These are phyloP conservation scores for Macaria notata DNA, from an alignment of 2,888 invertebrate species.

Conservation along the genomic window DNA sequence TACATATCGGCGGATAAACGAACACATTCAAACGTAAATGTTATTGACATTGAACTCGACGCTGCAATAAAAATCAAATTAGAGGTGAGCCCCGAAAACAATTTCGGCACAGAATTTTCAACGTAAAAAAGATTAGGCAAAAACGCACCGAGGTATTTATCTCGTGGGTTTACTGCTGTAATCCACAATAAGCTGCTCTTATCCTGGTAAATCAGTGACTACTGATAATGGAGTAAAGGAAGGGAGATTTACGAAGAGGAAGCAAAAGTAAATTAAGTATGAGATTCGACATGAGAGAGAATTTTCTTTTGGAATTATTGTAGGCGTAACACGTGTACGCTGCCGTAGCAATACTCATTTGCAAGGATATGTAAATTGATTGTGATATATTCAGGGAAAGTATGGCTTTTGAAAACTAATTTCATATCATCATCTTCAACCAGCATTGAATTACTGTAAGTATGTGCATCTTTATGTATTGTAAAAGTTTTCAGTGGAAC, in stretches of 20 bases:
- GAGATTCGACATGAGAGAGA: no score
- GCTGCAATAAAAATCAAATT: constrained; percentile 6
- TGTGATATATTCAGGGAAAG: no score
- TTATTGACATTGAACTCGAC: constrained; percentile 4
- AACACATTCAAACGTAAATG: not conserved
- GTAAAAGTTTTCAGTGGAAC: no score
- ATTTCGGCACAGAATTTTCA: constrained; percentile 2
- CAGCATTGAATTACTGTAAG: no score
- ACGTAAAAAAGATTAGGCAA: constrained; percentile 8
- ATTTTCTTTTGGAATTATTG: no score
- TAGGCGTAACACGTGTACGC: no score
- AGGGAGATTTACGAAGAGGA: constrained; percentile 29
- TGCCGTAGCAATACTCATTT: no score
- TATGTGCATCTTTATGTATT: no score
- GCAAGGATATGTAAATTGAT: no score
- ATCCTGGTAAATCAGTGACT: constrained; percentile 30
- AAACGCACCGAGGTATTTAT: constrained; percentile 13
- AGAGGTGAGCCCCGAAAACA: constrained; percentile 6
- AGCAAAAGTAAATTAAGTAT: not conserved
- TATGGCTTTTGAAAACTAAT: no score
- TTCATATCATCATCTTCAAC: no score
- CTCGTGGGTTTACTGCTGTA: constrained; percentile 20
- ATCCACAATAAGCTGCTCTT: constrained; percentile 29
- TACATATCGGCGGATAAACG: constrained; percentile 7
- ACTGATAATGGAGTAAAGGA: constrained; percentile 31